Evolutionary conservation across 2,888 invertebrate genomes (phyloP).

Genomic region (Dendrolimus pini): DNA sequence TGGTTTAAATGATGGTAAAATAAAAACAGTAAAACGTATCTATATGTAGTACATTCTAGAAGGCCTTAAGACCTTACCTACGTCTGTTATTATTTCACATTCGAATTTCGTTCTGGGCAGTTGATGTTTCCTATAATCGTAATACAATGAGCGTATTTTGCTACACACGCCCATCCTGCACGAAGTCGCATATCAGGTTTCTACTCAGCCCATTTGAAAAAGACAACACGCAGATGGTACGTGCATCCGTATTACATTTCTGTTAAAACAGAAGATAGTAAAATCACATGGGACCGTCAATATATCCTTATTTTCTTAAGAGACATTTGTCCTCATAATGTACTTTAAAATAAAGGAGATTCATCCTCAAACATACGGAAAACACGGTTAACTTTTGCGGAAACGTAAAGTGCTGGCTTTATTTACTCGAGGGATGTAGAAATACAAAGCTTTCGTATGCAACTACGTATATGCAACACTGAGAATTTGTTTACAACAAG

Average conservation of each 20-base stretch:
- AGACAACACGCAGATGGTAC: conserved; percentile 67
- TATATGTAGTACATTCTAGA: too few species aligned
- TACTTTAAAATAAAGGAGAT: conserved; percentile 63
- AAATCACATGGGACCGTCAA: conserved; percentile 67
- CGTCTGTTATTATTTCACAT: conserved; percentile 14
- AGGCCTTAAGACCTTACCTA: background rate
- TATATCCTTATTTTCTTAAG: conserved; percentile 64
- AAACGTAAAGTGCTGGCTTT: background rate
- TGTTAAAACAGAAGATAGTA: conserved; percentile 71
- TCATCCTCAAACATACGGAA: conserved; percentile 40
- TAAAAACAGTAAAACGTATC: too few species aligned
- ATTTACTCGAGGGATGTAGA: background rate
- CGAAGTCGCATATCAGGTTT: conserved; percentile 49
- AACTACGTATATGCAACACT: too few species aligned
- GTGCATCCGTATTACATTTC: conserved; percentile 68
- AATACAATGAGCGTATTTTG: conserved; percentile 56
- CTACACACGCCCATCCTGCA: conserved; percentile 44
- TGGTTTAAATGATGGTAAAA: too few species aligned
- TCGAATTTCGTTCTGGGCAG: conserved; percentile 42
- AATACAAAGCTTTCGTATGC: too few species aligned
- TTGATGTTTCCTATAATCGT: conserved; percentile 47
- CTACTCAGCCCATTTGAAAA: conserved; percentile 61
- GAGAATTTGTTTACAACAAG: too few species aligned
- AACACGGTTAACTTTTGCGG: conserved; percentile 21
- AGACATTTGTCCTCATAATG: conserved; percentile 40